phyloP scores from a whole-genome alignment of 2,113 vertebrate species.

The rat (Rattus norvegicus) region DNA sequence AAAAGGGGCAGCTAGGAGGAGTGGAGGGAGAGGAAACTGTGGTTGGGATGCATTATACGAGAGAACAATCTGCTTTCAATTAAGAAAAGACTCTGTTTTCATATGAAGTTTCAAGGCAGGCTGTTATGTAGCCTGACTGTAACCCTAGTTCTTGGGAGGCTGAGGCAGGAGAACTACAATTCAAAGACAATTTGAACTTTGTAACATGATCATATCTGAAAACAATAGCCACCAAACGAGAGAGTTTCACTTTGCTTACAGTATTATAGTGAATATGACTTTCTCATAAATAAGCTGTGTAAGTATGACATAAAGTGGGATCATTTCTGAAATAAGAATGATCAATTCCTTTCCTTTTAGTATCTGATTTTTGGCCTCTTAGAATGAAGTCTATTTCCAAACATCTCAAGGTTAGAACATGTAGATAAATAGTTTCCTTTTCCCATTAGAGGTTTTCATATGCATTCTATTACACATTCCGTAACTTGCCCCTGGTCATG shows the following conservation, averaged over 20 bases:
- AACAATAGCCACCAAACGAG: neutral
- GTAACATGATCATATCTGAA: neutral
- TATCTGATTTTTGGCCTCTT: neutral
- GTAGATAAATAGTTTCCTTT: neutral
- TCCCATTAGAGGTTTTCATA: neutral
- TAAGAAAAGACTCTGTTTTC: constrained; percentile 4
- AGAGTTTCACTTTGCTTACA: neutral
- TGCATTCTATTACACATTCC: neutral
- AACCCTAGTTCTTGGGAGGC: neutral
- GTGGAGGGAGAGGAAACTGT: neutral
- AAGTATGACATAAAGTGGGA: neutral
- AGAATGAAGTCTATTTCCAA: neutral
- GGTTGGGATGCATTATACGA: neutral
- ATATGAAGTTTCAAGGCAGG: neutral
- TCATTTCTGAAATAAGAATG: neutral
- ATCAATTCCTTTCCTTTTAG: neutral
- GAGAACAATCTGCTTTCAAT: neutral
- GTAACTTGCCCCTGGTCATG: neutral
- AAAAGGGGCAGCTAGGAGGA: neutral
- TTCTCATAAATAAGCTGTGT: neutral
- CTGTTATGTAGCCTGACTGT: neutral
- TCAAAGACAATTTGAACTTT: neutral
- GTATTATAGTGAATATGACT: neutral
- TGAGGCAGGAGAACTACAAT: neutral
- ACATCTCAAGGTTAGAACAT: neutral